phyloP scores from a whole-genome alignment of 2,113 vertebrate species.

The Rhabdornis inornatus region DNA sequence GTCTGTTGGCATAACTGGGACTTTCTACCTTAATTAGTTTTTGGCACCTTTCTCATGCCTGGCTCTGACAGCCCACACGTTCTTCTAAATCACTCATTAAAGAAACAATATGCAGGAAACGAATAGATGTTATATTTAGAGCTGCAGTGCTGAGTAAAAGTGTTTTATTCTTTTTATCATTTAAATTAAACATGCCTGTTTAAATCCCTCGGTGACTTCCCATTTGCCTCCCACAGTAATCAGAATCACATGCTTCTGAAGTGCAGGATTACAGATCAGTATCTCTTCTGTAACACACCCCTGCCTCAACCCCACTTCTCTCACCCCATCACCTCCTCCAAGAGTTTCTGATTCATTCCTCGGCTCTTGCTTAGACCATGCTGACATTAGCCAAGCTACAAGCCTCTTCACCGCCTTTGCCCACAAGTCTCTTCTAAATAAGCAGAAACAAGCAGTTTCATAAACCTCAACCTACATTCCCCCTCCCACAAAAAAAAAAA shows the following conservation, averaged over 20 bases:
- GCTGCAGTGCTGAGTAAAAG: constrained; percentile 38
- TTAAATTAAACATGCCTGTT: constrained; percentile 54
- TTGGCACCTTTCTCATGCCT: neutral
- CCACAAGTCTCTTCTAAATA: constrained; percentile 19
- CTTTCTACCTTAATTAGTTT: constrained; percentile 37
- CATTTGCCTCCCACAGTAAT: constrained; percentile 42
- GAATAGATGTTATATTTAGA: constrained; percentile 56
- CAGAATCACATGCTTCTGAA: constrained; percentile 43
- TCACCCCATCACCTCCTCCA: constrained; percentile 51
- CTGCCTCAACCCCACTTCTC: neutral
- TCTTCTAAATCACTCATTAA: constrained; percentile 46
- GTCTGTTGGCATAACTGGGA: neutral
- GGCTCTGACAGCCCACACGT: neutral
- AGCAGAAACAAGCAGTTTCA: neutral
- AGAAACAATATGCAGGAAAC: constrained; percentile 54
- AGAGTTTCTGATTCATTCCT: constrained; percentile 54
- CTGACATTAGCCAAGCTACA: neutral
- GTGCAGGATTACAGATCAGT: neutral
- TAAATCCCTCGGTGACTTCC: constrained; percentile 48
- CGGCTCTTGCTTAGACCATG: neutral
- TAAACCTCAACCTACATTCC: neutral
- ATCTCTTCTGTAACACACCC: neutral
- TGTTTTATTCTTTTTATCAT: constrained; percentile 52
- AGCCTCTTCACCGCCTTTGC: constrained; percentile 21
- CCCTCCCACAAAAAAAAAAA: neutral